These are phyloP conservation scores for Lissonota sp. DNA, from an alignment of 2,888 invertebrate genomes.

Conservation along the genomic window DNA sequence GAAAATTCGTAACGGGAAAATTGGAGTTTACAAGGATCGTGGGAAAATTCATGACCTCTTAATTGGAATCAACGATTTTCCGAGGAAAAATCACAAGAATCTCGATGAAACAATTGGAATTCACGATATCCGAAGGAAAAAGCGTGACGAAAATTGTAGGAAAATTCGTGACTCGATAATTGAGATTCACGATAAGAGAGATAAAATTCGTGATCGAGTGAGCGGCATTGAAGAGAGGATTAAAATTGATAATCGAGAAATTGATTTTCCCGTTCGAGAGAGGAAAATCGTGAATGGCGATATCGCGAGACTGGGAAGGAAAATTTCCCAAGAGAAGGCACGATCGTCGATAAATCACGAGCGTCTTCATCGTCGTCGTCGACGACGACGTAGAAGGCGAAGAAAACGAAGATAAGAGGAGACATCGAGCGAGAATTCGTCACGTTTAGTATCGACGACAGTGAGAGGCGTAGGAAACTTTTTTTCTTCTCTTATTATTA, in stretches of 20 bases:
- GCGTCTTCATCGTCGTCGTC: conserved; percentile 10
- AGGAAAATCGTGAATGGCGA: conserved; percentile 2
- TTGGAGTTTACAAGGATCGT: too few species aligned
- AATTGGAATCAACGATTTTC: too few species aligned
- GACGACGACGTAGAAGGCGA: conserved; percentile 23
- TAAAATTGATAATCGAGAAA: background rate
- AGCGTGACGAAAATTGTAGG: conserved; percentile 16
- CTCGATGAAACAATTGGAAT: too few species aligned
- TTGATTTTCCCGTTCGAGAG: background rate
- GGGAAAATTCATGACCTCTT: too few species aligned
- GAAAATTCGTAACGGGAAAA: too few species aligned
- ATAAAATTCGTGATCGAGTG: background rate
- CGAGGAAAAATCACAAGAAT: too few species aligned
- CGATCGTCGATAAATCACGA: background rate
- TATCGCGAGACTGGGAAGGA: background rate
- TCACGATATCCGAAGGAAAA: too few species aligned
- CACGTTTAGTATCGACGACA: conserved; percentile 38
- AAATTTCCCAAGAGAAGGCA: background rate
- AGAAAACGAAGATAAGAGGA: conserved; percentile 21
- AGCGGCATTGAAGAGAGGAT: background rate
- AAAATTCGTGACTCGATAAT: conserved; percentile 3
- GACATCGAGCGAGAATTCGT: background rate
- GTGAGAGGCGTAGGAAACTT: background rate
- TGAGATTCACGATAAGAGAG: background rate
- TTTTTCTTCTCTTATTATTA: too few species aligned